Base-by-base conservation (phyloP, 2,113 vertebrate genomes). In the Pterocles orientalis region DNA sequence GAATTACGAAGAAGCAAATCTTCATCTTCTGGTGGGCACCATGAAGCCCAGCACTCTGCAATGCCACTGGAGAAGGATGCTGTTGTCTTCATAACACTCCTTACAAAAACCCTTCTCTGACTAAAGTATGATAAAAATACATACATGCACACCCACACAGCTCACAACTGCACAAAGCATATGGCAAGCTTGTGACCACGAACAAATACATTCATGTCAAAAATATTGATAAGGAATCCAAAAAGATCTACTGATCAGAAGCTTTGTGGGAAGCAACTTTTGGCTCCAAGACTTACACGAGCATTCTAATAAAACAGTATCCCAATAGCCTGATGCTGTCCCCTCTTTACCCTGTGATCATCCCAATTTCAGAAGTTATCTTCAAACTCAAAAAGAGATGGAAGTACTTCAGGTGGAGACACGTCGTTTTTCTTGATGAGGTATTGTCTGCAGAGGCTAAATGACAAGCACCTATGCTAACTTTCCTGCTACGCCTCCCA, bases 141-240 rank as follows among this genome's bases (percentile, higher is more conserved):
- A 50, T 10, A 14, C 18, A 23, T 23, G 48, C 76, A 86, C 88
- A 48, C 91, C 94, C 81, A 86, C 93, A 73, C 64, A 77, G 47
- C 88, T 86, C 91, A 92, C 93, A 92, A 86, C 96, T 91, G 95
- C 72, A 90, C 68, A 90, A 83, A 91, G 79, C 88, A 81, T 29
- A 86, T n/a, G 68, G 79, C 18, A 66, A 60, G 58, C 66, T 50
- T 76, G 69, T 71, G 83, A 93, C 51, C 29, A 36, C 3, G 68
- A 92, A 72, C 73, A 94, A 88, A 84, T 34, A 90, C 51, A 56
- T n/a, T 47, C 36, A 54, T 21, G 45, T 83, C 76, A 88, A 90
- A 96, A 75, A 53, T 48, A 91, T 6, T 0, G 3, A 85, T 65
- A 79, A 17, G 45, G 62, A 72, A 81, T 23, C 64, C 54, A 77